Base-by-base conservation (phyloP, 1,140 invertebrate species). In the Calycopis cecrops region DNA sequence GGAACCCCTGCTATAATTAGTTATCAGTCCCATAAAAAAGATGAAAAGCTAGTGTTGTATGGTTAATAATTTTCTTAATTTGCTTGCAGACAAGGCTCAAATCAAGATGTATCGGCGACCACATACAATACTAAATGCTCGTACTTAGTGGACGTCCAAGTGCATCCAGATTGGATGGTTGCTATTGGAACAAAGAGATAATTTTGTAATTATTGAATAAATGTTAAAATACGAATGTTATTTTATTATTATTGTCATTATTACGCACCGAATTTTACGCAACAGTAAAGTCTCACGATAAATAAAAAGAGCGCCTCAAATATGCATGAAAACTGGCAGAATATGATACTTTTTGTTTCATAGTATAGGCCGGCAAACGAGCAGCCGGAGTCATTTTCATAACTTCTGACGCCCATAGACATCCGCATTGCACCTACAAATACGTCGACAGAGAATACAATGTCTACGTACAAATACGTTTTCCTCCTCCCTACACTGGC, bases 121-220 rank as follows among this genome's bases (percentile, higher is more conserved):
- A 81, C 76, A 16, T 88, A 81, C 56, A 86, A 87, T 58, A 87
- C 85, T 48, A 88, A 87, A 65, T 88, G 85, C 60, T 83, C 80
- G 16, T 81, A 88, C 64, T 63, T 88, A 53, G 85, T 88, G 7
- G 84, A 86, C 78, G 79, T 87, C 11, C 79, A 85, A 74, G 78
- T 88, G 14, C 79, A 81, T 56, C 79, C 85, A 17, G 83, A 88
- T 53, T 88, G 87, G 87, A 73, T 88, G 56, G 79, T 88, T 11
- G 87, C 87, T 21, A 87, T 88, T 54, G 87, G 87, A 42, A 73
- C 84, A 33, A 84, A 79, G 60, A 79, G 73, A 81, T 84, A 76
- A 71, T 47, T 28, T 51, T 42, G 49, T 44, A 35, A 59, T 48
- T 52, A 38, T 50, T 17, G 50, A 60, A 48, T 58, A 64, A 63